Evolutionary conservation across 2,113 vertebrate genomes (phyloP).

Genomic region (Anas platyrhynchos): DNA sequence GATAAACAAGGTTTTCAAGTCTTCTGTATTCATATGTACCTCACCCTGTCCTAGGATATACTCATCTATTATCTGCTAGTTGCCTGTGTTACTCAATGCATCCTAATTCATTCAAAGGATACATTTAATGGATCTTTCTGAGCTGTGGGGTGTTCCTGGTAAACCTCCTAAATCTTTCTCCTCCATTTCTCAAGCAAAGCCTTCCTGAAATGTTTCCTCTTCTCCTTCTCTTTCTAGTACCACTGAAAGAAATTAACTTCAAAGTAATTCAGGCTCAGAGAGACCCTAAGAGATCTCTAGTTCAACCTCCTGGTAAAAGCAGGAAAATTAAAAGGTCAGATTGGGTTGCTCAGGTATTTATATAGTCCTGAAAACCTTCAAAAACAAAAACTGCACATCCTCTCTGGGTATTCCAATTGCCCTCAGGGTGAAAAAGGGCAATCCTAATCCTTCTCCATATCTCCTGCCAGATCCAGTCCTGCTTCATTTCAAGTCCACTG

Average conservation of each 20-base stretch:
- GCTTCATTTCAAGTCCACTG: neutral
- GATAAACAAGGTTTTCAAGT: neutral
- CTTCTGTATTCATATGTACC: neutral
- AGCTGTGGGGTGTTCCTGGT: neutral
- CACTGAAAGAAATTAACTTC: neutral
- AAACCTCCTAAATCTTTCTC: neutral
- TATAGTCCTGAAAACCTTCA: neutral
- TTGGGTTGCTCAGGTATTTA: neutral
- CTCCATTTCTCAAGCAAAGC: neutral
- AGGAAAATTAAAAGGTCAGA: neutral
- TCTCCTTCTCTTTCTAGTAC: neutral
- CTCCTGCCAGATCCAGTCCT: neutral
- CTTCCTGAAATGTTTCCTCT: neutral
- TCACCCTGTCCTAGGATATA: neutral
- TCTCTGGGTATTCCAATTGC: neutral
- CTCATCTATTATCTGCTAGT: neutral
- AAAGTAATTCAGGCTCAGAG: neutral
- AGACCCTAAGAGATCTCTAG: neutral
- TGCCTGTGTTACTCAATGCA: neutral
- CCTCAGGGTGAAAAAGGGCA: neutral
- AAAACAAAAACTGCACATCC: neutral
- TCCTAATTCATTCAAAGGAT: neutral
- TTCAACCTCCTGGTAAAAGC: neutral
- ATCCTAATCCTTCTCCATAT: neutral
- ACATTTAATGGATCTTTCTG: neutral